Conservation (phyloP, 2,113 vertebrate species). For the Zingel zingel region DNA sequence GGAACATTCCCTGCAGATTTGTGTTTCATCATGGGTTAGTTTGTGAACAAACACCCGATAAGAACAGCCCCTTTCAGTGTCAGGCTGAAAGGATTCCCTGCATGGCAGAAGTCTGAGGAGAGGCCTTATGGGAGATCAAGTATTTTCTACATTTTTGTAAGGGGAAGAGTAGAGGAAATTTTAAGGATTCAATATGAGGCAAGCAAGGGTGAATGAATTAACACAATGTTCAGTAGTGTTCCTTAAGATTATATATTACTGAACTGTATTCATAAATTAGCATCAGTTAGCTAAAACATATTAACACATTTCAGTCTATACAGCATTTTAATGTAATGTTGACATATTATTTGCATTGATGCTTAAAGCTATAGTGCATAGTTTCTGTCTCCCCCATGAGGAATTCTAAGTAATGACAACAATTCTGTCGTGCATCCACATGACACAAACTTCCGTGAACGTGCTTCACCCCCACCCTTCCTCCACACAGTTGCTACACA, state of each 20-base stretch:
- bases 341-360: not conserved
- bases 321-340: not conserved
- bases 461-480: too few species aligned
- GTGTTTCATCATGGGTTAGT: conserved; percentile 19
- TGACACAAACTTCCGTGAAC: too few species aligned
- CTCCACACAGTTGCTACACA: too few species aligned
- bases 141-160: conserved; percentile 11
- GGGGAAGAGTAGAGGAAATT: not conserved
- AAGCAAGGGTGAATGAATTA: conserved; percentile 30
- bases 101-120: conserved; percentile 15
- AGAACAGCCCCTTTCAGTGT: conserved; percentile 19
- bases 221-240: not conserved
- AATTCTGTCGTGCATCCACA: too few species aligned
- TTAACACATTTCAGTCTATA: not conserved
- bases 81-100: conserved; percentile 35
- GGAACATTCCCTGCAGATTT: conserved; percentile 33
- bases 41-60: conserved; percentile 45
- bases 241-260: conserved; percentile 1
- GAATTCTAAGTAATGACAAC: too few species aligned
- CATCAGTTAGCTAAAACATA: not conserved
- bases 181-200: conserved; percentile 31
- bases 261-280: conserved; percentile 2
- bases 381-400: too few species aligned
- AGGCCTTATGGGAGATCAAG: conserved; percentile 31
- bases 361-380: too few species aligned